Conservation (phyloP, 2,797 vertebrate species). For the Salmo trutta region DNA sequence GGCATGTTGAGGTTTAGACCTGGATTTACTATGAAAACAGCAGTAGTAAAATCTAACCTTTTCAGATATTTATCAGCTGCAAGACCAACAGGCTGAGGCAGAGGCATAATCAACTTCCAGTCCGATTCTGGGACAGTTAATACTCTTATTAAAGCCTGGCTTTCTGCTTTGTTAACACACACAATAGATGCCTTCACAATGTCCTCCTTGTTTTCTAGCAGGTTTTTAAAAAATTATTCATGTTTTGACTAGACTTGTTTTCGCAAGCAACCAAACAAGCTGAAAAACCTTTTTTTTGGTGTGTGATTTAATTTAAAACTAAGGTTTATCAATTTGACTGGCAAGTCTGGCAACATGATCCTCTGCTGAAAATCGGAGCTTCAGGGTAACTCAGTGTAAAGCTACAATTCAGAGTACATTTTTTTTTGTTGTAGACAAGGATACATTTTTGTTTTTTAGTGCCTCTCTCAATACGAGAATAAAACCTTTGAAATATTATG, state of each 20-base stretch:
- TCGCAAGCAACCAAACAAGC: slow-evolving; percentile 29
- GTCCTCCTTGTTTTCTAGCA: slow-evolving; percentile 43
- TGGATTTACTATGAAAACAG: slow-evolving; percentile 60
- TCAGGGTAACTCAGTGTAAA: not conserved
- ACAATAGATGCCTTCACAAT: slow-evolving; percentile 60
- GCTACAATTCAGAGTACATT: slow-evolving; percentile 3
- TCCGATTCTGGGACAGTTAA: slow-evolving; percentile 59
- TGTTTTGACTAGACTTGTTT: slow-evolving; percentile 32
- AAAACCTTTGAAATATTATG: slow-evolving; percentile 1
- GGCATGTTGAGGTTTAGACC: slow-evolving; percentile 47
- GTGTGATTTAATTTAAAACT: slow-evolving; percentile 16
- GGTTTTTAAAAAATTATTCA: slow-evolving; percentile 37
- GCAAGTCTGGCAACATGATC: slow-evolving; percentile 12
- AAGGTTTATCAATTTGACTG: slow-evolving; percentile 19
- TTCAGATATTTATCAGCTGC: slow-evolving; percentile 41
- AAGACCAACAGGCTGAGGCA: slow-evolving; percentile 19
- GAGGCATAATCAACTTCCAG: slow-evolving; percentile 36
- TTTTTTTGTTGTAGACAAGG: not conserved
- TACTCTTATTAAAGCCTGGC: slow-evolving; percentile 56
- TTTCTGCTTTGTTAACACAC: slow-evolving; percentile 55
- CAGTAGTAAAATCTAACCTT: slow-evolving; percentile 49
- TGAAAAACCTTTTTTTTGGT: slow-evolving; percentile 35
- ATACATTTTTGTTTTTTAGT: not conserved
- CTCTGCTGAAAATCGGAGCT: slow-evolving; percentile 1
- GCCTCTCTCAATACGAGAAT: slow-evolving; percentile 1